phyloP scores from a whole-genome alignment of 2,797 vertebrate species.

The Neostethus bicornis region DNA sequence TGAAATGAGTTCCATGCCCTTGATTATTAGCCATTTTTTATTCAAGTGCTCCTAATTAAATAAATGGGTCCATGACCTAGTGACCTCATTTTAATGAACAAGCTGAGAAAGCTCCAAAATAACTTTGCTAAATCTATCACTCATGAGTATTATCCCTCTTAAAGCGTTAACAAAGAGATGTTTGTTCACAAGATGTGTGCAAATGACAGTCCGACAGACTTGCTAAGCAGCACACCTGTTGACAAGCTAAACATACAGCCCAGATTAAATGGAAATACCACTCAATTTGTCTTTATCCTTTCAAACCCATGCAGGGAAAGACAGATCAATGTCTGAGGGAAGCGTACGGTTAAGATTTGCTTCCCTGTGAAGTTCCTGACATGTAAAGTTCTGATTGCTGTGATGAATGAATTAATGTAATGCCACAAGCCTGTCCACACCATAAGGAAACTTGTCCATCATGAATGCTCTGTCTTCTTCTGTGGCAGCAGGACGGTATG shows the following conservation, averaged over 20 bases:
- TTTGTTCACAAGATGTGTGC: conserved; percentile 55
- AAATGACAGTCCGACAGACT: conserved; percentile 61
- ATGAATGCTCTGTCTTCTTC: conserved; percentile 24
- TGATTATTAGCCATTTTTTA: conserved; percentile 81
- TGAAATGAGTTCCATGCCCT: conserved; percentile 80
- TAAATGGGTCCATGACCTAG: conserved; percentile 81
- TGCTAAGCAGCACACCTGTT: conserved; percentile 69
- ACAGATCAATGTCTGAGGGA: conserved; percentile 56
- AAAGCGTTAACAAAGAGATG: conserved; percentile 35
- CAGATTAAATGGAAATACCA: conserved; percentile 65
- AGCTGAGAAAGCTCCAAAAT: conserved; percentile 54
- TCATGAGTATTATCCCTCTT: conserved; percentile 7
- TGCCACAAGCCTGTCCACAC: conserved; percentile 46
- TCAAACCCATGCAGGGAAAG: conserved; percentile 42
- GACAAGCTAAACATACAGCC: conserved; percentile 67
- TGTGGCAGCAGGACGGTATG: conserved; percentile 14
- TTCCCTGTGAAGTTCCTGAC: conserved; percentile 25
- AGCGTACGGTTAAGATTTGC: conserved; percentile 37
- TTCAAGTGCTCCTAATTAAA: conserved; percentile 83
- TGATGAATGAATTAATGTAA: conserved; percentile 59
- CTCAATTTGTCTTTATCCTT: conserved; percentile 66
- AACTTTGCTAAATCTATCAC: conserved; percentile 46
- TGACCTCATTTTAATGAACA: conserved; percentile 76
- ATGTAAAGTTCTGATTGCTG: conserved; percentile 55
- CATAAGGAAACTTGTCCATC: conserved; percentile 38